Evolutionary conservation across 2,888 invertebrate genomes (phyloP), one percentile per base, ranked within the genome.

Genomic region (Tortrix viridana): DNA sequence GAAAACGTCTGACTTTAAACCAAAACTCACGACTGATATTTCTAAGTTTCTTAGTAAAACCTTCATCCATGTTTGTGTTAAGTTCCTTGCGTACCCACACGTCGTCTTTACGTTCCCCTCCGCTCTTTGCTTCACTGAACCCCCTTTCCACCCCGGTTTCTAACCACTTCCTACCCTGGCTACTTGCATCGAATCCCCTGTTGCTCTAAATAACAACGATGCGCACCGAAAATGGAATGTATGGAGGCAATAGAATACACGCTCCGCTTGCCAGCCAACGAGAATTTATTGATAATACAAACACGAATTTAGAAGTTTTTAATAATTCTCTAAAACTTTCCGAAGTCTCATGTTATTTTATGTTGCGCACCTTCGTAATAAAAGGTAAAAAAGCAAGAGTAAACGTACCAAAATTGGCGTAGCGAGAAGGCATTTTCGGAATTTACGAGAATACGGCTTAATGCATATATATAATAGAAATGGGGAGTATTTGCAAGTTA

Each of bases 401-500:
- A 32, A 32, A 12, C 66, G 71, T 69, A 52, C 72, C 69, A 55
- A 71, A 73, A 73, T 74, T 72, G 77, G 72, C 68, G 68, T 65
- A 70, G 74, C 73, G 77, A 80, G 79, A 77, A 80, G 81, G 74
- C 78, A 76, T 81, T 82, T 76, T 73, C 71, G 71, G 76, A 84
- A 80, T 82, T 85, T 83, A 85, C 75, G 80, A 77, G 77, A 78
- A 80, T 77, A 76, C 75, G 72, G 74, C 72, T 79, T 79, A 76
- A 79, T 77, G 81, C 79, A 79, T 77, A 78, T 75, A 77, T 74
- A 81, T 77, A 80, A 80, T 69, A 71, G 73, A 71, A 74, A 73
- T 73, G 76, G 73, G 70, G 69, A 69, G 65, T 69, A 70, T 71
- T 71, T 76, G 76, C 80, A 74, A 80, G 73, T 79, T 80, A 74